Evolutionary conservation across 2,797 vertebrate species (phyloP), one percentile per base, ranked within the genome.

Genomic region (Sebastiscus albofasciatus): DNA sequence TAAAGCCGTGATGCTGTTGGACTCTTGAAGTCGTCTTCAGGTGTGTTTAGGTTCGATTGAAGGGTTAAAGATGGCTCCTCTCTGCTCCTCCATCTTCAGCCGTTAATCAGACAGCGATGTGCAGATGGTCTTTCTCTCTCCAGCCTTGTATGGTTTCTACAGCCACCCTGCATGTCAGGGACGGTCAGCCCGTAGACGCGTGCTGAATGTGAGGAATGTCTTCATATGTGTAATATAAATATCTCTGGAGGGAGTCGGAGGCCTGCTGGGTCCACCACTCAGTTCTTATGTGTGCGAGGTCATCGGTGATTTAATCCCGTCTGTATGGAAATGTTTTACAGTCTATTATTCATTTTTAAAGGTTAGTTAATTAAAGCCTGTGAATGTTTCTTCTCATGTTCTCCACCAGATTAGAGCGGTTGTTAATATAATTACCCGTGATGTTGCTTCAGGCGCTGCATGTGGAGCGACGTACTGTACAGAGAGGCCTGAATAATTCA

Each of bases 81-180:
- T 36, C 54, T 26, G 33, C 54, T 29, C 67, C 26, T 49, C 46
- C 69, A 46, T 58, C 49, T 42, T 27, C 2, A 16, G 33, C 70
- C 65, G 75, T 91, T 86, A 78, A 87, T 91, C 84, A 86, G 72
- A 42, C 39, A n/a, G 52, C 46, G 61, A 79, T 70, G 66, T 76
- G 31, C 71, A 79, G 83, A 77, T 81, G 83, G 75, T 67, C 56
- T 65, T 2, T 10, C 39, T 86, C 65, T 8, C 42, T 46, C 46
- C 29, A 5, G 29, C 77, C 61, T 79, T 70, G 58, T 52, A 16
- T 70, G 67, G 58, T 46, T 83, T 46, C 46, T 58, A 49, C 75
- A 59, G 54, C 67, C 67, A 66, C 13, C 14, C 16, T 39, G 18
- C 69, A 31, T 62, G 33, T 84, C 71, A 68, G 6, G 75, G 9